These are phyloP conservation scores for Metopia argyrocephala DNA, from an alignment of 2,888 invertebrate genomes.

Conservation along the genomic window DNA sequence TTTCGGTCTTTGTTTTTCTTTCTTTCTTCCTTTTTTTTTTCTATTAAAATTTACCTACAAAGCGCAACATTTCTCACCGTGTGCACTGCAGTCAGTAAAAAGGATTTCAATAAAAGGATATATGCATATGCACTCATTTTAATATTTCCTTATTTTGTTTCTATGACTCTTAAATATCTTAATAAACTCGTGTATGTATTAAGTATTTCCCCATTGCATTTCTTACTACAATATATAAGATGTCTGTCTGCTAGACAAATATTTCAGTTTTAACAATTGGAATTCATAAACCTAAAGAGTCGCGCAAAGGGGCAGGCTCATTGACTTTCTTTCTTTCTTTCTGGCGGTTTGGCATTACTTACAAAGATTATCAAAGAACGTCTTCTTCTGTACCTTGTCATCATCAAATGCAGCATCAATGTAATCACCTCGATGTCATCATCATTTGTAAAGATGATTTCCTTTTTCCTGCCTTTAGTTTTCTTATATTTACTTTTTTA, in stretches of 20 bases:
- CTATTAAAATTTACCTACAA: too few relatives aligned
- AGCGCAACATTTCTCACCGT: too few relatives aligned
- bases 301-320: background rate
- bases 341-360: background rate
- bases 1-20: too few relatives aligned
- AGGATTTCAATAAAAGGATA: background rate
- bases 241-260: too few relatives aligned
- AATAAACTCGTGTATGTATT: background rate
- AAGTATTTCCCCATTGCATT: background rate
- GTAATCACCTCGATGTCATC: slow-evolving; percentile 41
- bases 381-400: background rate
- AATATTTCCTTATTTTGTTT: background rate
- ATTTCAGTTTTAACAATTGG: too few relatives aligned
- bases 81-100: too few relatives aligned
- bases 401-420: slow-evolving; percentile 30
- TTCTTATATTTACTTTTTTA: slow-evolving; percentile 32
- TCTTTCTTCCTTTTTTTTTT: too few relatives aligned
- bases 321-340: background rate
- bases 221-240: too few relatives aligned
- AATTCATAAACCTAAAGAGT: background rate
- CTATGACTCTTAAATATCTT: too few relatives aligned
- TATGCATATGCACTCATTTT: background rate
- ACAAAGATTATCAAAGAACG: background rate
- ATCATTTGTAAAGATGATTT: slow-evolving; percentile 65
- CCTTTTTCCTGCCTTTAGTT: slow-evolving; percentile 64